Evolutionary conservation across 2,113 vertebrate species (phyloP).

Genomic region (Rhea pennata): DNA sequence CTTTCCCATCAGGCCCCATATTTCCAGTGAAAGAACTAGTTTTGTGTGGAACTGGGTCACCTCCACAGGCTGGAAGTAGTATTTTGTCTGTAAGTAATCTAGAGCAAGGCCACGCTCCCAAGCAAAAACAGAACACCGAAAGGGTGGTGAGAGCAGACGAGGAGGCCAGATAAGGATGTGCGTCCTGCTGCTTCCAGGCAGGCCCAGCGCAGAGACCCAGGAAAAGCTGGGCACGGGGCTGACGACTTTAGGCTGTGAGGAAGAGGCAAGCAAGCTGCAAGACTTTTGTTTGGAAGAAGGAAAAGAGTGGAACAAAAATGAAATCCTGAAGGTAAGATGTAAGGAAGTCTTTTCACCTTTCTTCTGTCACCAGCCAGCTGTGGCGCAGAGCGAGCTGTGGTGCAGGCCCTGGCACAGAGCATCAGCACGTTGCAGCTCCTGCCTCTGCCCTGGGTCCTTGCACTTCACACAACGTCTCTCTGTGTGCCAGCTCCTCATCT

Average conservation of each 20-base stretch:
- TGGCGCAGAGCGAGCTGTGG: rapidly evolving
- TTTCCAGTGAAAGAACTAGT: background rate
- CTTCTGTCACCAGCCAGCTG: rapidly evolving
- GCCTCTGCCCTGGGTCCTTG: too few relatives aligned
- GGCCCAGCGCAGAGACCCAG: too few relatives aligned
- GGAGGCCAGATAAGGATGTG: background rate
- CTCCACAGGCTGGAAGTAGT: conserved; percentile 34
- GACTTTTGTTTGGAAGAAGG: background rate
- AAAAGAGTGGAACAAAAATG: background rate
- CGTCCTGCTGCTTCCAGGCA: background rate
- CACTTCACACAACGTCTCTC: background rate
- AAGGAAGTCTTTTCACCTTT: background rate
- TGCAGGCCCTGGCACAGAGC: background rate
- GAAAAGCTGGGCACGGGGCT: too few relatives aligned
- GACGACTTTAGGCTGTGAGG: background rate
- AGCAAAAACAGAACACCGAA: background rate
- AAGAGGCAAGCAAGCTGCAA: too few relatives aligned
- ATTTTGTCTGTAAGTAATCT: conserved; percentile 72
- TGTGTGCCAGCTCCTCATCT: background rate
- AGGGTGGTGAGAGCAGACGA: background rate
- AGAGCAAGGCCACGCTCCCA: conserved; percentile 65
- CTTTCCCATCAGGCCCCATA: background rate
- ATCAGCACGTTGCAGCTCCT: background rate
- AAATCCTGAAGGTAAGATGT: background rate
- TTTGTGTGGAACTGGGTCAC: conserved; percentile 15